Percentiles rank a stretch among this genome's conserved stretches.
Conservation (phyloP, 2,888 invertebrate species). For the Agrochola litura region DNA sequence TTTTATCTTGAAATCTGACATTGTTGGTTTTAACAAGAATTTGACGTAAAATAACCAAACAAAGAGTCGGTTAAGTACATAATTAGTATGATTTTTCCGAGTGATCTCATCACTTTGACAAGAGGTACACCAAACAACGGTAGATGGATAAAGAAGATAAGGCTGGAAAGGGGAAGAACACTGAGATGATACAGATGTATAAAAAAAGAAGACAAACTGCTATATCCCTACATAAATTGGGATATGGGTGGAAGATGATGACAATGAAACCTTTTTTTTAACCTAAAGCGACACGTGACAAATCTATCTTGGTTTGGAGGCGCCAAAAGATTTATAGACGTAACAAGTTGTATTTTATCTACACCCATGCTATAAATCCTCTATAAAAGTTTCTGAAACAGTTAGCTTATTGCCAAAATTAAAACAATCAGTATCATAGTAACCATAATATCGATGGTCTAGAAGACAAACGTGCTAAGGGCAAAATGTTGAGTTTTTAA, state of each 20-base stretch:
- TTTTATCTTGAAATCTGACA: slow-evolving; percentile 14
- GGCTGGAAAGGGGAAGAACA: background rate
- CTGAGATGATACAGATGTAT: background rate
- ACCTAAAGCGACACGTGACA: background rate
- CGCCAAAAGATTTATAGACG: slow-evolving; percentile 14
- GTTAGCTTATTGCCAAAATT: no score
- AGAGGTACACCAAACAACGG: background rate
- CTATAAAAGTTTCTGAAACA: no score
- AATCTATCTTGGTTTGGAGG: background rate
- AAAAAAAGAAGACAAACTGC: background rate
- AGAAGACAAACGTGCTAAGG: no score
- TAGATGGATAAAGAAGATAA: background rate
- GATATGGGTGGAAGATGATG: background rate
- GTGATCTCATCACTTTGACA: background rate
- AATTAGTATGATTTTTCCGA: slow-evolving; percentile 7
- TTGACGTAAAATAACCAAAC: background rate
- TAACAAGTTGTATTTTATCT: background rate
- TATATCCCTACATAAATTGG: background rate
- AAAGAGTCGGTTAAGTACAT: slow-evolving; percentile 15
- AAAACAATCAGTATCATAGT: no score
- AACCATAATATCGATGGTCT: no score
- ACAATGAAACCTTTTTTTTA: background rate
- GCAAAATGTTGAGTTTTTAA: no score
- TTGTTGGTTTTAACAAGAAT: slow-evolving; percentile 19
- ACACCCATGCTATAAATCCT: no score